phyloP scores from a whole-genome alignment of 2,888 invertebrate genomes.

The Volucella zonaria region DNA sequence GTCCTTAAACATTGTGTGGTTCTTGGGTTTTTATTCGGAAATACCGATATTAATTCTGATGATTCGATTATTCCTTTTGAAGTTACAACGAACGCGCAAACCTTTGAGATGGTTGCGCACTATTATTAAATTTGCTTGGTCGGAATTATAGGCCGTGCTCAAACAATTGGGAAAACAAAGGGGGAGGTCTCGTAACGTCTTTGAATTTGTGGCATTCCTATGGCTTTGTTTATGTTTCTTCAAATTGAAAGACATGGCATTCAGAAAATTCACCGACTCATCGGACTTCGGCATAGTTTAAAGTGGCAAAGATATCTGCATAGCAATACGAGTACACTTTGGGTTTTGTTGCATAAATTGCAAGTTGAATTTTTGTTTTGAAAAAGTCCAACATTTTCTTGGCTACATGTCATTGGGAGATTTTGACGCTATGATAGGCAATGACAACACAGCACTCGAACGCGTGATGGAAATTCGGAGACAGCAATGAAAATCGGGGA shows the following conservation, averaged over 20 bases:
- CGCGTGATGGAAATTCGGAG: too few species aligned
- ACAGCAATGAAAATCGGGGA: too few species aligned
- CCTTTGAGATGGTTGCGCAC: conserved; percentile 62
- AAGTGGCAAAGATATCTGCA: too few species aligned
- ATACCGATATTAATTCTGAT: conserved; percentile 72
- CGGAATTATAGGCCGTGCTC: conserved; percentile 57
- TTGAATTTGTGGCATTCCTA: conserved; percentile 23
- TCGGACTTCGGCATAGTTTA: too few species aligned
- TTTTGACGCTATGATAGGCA: too few species aligned
- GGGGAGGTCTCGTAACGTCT: conserved; percentile 34
- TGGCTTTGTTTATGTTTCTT: conserved; percentile 4
- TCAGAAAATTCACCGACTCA: conserved; percentile 10
- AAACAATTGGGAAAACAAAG: conserved; percentile 69
- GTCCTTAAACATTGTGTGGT: conserved; percentile 67
- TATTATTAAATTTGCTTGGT: conserved; percentile 65
- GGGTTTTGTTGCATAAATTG: too few species aligned
- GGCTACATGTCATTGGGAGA: too few species aligned
- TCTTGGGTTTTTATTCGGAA: conserved; percentile 55
- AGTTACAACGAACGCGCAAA: conserved; percentile 44
- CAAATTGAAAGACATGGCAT: conserved; percentile 15
- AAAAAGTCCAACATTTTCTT: too few species aligned
- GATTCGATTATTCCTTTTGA: conserved; percentile 68
- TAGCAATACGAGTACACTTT: too few species aligned
- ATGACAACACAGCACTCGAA: too few species aligned
- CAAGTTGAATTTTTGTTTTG: too few species aligned